Evolutionary conservation across 2,888 invertebrate species (phyloP), one percentile per base, ranked within the genome.

Genomic region (Orthonevra nobilis): DNA sequence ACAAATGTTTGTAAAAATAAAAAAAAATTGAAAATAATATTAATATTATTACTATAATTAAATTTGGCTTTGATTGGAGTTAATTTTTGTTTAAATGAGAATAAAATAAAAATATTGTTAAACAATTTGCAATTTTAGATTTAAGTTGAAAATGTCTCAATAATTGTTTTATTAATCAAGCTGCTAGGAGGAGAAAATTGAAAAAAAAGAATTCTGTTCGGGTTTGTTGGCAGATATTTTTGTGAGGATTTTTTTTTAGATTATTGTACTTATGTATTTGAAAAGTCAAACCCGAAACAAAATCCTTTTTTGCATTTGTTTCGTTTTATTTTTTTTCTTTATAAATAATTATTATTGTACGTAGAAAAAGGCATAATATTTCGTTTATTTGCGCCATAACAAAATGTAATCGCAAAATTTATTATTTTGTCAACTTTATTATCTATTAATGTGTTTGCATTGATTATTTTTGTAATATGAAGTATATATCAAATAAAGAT

Each of bases 131-230:
- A 70, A 64, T 70, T 10, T 46, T 70, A 60, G 50, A 23, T 23
- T n/a, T 69, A 69, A 50, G 75, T 26, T 14, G 6, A 17, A 32
- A 10, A 23, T 58, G 69, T 63, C 56, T 50, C 63, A 69, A 63
- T 40, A 5, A 3, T 3, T 3, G 5, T 23, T 23, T 23, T 23
- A 23, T 23, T 4, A 3, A 23, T 23, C 3, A 5, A 4, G 5
- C 23, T 23, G 23, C 5, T 3, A 23, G 23, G 23, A 23, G 5
- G 23, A 23, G 5, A 23, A 5, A 23, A 23, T 23, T 4, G 19
- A 42, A 46, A 69, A 69, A 77, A 77, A 70, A n/a, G 70, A 64
- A 77, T 70, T 77, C 70, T 77, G 77, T 77, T 72, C 72, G 72
- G 77, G 77, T 77, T 77, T 77, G 70, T 56, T 30, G 50, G 28